Evolutionary conservation across 2,113 vertebrate species (phyloP).

Genomic region (Oryzias melastigma): DNA sequence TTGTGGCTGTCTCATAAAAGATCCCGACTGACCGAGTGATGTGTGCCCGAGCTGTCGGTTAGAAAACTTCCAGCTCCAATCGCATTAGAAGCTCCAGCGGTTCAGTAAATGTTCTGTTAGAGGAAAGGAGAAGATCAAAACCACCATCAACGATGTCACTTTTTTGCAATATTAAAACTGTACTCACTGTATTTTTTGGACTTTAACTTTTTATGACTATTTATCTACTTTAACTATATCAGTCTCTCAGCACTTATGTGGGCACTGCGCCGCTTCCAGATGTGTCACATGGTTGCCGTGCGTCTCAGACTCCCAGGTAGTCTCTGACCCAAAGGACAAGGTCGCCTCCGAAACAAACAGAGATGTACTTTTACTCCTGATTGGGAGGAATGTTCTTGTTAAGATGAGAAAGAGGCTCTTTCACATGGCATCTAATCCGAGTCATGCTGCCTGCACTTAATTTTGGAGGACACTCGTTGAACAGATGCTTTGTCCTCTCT

Average conservation of each 20-base stretch:
- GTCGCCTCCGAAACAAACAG: constrained; percentile 65
- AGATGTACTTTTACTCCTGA: constrained; percentile 69
- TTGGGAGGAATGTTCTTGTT: constrained; percentile 74
- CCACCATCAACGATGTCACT: not conserved
- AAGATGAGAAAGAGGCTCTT: constrained; percentile 74
- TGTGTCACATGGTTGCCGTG: constrained; percentile 37
- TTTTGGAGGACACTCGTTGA: constrained; percentile 72
- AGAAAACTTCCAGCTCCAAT: not conserved
- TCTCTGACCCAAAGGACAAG: constrained; percentile 58
- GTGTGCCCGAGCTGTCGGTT: constrained; percentile 25
- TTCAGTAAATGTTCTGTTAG: constrained; percentile 15
- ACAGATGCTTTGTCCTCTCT: constrained; percentile 73
- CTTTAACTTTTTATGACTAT: not conserved
- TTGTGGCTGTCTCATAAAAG: constrained; percentile 48
- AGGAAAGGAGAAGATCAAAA: constrained; percentile 1
- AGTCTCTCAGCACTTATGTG: constrained; percentile 20
- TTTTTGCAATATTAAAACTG: constrained; percentile 1
- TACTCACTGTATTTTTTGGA: constrained; percentile 1
- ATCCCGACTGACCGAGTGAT: constrained; percentile 22
- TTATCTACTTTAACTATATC: constrained; percentile 8
- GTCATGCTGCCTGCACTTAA: constrained; percentile 71
- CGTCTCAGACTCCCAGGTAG: constrained; percentile 60
- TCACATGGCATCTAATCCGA: constrained; percentile 77
- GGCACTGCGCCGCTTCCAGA: constrained; percentile 12
- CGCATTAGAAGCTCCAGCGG: not conserved